phyloP scores from a whole-genome alignment of 2,888 invertebrate species.

The Tanytarsus gracilentus region DNA sequence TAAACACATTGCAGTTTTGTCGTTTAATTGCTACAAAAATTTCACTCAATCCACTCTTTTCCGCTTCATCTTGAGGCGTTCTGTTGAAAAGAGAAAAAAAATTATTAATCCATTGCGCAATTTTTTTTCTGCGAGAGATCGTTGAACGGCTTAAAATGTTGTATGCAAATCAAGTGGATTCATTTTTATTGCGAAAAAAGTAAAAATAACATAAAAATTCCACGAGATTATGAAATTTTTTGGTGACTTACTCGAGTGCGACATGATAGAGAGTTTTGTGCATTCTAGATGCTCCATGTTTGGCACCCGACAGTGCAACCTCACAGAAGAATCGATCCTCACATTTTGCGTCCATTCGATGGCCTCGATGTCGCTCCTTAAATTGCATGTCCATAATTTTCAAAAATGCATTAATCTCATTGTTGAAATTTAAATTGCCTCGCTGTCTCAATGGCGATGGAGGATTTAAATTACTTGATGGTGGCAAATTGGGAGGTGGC shows the following conservation, averaged over 20 bases:
- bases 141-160: no score
- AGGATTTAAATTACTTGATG: neutral
- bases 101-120: no score
- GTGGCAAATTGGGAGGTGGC: neutral
- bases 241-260: constrained; percentile 18
- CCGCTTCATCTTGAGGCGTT: constrained; percentile 10
- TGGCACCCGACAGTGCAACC: constrained; percentile 1
- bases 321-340: constrained; percentile 26
- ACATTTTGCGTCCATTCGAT: constrained; percentile 8
- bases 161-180: no score
- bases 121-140: no score
- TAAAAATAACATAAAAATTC: neutral
- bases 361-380: neutral
- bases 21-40: constrained; percentile 22
- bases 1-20: constrained; percentile 16
- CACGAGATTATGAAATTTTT: neutral
- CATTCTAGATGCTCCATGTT: neutral
- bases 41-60: constrained; percentile 15
- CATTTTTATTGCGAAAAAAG: neutral
- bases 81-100: constrained; percentile 11
- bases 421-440: neutral
- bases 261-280: constrained; percentile 17
- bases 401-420: neutral
- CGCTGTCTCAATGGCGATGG: neutral
- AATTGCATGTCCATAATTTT: constrained; percentile 11